Evolutionary conservation across 2,888 invertebrate genomes (phyloP).

Genomic region (Vanessa cardui): DNA sequence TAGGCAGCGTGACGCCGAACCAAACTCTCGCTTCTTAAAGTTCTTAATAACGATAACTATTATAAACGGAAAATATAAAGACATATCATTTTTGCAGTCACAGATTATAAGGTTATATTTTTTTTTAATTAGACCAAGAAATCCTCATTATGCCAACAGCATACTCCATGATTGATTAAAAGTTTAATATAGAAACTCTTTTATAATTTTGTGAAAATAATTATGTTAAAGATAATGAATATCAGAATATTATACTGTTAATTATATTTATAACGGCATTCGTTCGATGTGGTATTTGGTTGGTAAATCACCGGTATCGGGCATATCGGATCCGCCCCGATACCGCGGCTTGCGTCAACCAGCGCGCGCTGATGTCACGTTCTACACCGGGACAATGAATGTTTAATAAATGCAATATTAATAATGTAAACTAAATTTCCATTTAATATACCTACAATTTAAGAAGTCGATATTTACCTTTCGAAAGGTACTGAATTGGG

Average conservation of each 20-base stretch:
- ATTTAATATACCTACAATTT: background rate
- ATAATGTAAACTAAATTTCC: background rate
- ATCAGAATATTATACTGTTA: constrained; percentile 41
- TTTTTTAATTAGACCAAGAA: background rate
- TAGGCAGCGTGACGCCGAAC: constrained; percentile 80
- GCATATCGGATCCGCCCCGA: constrained; percentile 40
- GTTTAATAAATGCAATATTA: background rate
- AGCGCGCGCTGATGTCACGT: constrained; percentile 57
- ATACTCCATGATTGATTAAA: background rate
- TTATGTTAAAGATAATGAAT: background rate
- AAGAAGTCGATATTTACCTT: background rate
- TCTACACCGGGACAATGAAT: constrained; percentile 35
- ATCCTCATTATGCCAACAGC: background rate
- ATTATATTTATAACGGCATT: constrained; percentile 67
- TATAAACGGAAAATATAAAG: background rate
- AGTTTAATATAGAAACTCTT: background rate
- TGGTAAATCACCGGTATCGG: constrained; percentile 72
- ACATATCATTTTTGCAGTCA: background rate
- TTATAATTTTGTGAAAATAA: constrained; percentile 3
- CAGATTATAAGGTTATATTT: background rate
- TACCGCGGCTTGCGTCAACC: constrained; percentile 65
- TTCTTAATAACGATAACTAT: constrained; percentile 12
- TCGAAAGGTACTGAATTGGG: background rate
- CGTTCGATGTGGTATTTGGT: constrained; percentile 69
- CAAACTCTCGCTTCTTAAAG: constrained; percentile 14